A percentile compares a stretch with the other conserved stretches of the same genome.
phyloP scores from a whole-genome alignment of 2,113 vertebrate species.

The Acrocephalus arundinaceus region DNA sequence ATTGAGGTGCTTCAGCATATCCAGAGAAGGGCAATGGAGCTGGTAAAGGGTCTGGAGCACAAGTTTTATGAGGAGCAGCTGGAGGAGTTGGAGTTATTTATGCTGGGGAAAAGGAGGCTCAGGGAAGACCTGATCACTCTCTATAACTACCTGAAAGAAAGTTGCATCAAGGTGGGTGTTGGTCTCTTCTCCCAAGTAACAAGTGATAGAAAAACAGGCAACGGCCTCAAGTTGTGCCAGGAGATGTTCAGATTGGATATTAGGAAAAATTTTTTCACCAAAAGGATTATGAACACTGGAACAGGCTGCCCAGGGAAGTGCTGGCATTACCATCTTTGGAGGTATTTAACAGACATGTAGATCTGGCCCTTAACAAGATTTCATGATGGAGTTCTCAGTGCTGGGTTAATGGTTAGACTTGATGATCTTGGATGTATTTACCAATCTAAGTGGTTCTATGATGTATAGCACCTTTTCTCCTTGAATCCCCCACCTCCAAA shows the following conservation, averaged over 20 bases:
- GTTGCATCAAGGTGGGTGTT: fast-evolving
- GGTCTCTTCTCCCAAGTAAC: not conserved
- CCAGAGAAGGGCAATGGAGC: fast-evolving
- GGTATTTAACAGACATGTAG: fast-evolving
- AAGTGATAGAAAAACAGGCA: fast-evolving
- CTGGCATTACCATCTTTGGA: not conserved
- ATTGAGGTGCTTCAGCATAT: fast-evolving
- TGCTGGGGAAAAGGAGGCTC: not conserved
- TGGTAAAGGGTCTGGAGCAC: not conserved
- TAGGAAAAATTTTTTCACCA: not conserved
- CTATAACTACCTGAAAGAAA: not conserved
- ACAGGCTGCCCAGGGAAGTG: not conserved
- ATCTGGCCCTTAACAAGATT: not conserved
- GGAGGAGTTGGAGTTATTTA: not conserved
- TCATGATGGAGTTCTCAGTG: not conserved
- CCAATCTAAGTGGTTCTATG: not conserved
- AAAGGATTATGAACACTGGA: not conserved
- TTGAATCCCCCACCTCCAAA: not conserved
- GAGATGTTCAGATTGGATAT: not conserved
- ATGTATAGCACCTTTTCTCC: not conserved
- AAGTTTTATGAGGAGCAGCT: not conserved
- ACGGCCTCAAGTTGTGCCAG: not conserved
- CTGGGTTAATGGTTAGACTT: not conserved
- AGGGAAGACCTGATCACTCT: not conserved
- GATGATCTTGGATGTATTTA: not conserved